Conservation (phyloP, 2,888 invertebrate genomes). For the Drosophila paramelanica region DNA sequence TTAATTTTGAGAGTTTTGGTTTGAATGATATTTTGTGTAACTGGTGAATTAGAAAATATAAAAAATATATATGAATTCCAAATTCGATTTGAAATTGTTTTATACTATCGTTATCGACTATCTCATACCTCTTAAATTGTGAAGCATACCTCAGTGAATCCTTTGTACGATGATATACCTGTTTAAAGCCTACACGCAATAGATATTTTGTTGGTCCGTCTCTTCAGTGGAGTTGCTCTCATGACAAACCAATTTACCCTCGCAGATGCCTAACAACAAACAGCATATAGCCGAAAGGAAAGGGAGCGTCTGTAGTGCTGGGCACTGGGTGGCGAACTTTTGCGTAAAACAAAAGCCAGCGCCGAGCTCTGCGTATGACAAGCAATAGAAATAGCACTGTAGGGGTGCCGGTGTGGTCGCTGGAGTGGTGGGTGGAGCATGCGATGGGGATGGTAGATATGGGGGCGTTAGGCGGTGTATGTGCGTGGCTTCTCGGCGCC, state of each 20-base stretch:
- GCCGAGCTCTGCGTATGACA: conserved; percentile 62
- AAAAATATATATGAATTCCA: too few relatives aligned
- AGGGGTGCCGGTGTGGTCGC: neutral
- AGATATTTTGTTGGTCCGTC: neutral
- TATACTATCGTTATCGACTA: too few relatives aligned
- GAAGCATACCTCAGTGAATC: too few relatives aligned
- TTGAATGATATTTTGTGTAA: too few relatives aligned
- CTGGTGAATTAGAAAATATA: too few relatives aligned
- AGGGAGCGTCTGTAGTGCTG: neutral
- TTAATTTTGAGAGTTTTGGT: too few relatives aligned
- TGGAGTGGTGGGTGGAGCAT: neutral
- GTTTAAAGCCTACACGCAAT: too few relatives aligned
- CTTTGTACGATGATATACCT: too few relatives aligned
- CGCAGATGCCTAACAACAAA: conserved; percentile 4
- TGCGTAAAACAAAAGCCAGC: conserved; percentile 58
- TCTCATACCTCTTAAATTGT: too few relatives aligned
- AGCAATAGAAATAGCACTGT: conserved; percentile 54
- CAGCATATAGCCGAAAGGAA: conserved; percentile 1
- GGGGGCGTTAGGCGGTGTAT: conserved; percentile 7
- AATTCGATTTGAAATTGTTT: too few relatives aligned
- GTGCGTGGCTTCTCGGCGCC: conserved; percentile 65
- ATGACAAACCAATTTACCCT: conserved; percentile 15
- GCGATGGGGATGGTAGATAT: neutral
- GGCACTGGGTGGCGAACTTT: neutral
- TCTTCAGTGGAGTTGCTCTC: neutral